Conservation (phyloP, 1,140 invertebrate genomes). For the Calephelis virginiensis region DNA sequence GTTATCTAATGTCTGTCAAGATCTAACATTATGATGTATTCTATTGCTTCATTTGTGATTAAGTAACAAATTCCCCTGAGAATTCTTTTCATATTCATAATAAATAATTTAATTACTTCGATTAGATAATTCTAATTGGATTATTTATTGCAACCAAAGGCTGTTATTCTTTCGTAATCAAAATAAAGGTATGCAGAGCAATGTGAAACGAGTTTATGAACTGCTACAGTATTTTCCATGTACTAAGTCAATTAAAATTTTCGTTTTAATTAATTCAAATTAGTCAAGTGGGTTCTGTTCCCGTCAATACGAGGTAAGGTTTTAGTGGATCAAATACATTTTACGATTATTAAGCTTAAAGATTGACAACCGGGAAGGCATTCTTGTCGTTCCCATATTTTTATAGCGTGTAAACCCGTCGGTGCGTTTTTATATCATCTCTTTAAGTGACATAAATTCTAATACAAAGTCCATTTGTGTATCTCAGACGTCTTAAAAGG, state of each 20-base stretch:
- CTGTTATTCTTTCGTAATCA: conserved; percentile 6
- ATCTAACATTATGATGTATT: no score
- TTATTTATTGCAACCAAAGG: conserved; percentile 3
- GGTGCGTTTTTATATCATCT: conserved; percentile 75
- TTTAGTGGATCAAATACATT: conserved; percentile 69
- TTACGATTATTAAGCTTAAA: conserved; percentile 74
- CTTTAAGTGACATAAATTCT: conserved; percentile 77
- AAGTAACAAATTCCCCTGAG: no score
- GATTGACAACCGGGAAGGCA: conserved; percentile 74
- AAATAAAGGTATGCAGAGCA: background rate
- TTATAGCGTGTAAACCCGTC: conserved; percentile 76
- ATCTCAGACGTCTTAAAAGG: conserved; percentile 77
- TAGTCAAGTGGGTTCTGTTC: conserved; percentile 17
- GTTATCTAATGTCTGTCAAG: no score
- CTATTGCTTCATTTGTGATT: no score
- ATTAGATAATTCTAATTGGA: conserved; percentile 5
- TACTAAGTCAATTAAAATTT: conserved; percentile 11
- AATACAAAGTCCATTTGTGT: conserved; percentile 77
- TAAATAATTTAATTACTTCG: conserved; percentile 7
- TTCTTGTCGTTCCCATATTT: conserved; percentile 74
- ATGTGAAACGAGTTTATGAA: conserved; percentile 1
- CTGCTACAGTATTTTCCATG: conserved; percentile 9
- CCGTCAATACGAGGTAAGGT: conserved; percentile 9
- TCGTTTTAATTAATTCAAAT: conserved; percentile 16
- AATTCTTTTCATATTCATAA: background rate